Evolutionary conservation across 2,888 invertebrate species (phyloP).

Genomic region (Erebia aethiops): DNA sequence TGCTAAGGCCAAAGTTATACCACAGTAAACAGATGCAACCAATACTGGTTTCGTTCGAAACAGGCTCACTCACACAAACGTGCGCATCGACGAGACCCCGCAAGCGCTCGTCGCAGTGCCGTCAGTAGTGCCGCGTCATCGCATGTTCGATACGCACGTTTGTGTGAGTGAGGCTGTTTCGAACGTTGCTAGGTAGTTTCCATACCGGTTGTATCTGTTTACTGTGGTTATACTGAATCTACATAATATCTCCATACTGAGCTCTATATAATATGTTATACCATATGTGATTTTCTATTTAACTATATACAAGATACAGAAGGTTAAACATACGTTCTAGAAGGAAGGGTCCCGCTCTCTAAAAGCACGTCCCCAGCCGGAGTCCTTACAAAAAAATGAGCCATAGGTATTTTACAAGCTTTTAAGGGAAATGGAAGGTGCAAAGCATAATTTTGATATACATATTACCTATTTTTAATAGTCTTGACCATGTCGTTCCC

Average conservation of each 20-base stretch:
- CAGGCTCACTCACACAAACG: too few species aligned
- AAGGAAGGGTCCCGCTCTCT: conserved; percentile 63
- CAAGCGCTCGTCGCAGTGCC: too few species aligned
- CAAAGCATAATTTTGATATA: background rate
- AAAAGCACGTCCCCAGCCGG: conserved; percentile 79
- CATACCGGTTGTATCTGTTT: too few species aligned
- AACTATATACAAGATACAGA: conserved; percentile 5
- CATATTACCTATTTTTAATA: background rate
- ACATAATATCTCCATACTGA: background rate
- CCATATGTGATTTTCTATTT: conserved; percentile 1
- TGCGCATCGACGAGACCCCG: too few species aligned
- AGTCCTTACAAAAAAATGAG: conserved; percentile 67
- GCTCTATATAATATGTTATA: background rate
- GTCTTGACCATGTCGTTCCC: background rate
- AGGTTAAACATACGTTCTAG: conserved; percentile 65
- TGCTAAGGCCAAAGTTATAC: background rate
- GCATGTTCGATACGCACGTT: too few species aligned
- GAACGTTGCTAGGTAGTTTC: too few species aligned
- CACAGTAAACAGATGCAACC: too few species aligned
- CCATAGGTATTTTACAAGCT: conserved; percentile 49
- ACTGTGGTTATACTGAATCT: background rate
- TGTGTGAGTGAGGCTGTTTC: too few species aligned
- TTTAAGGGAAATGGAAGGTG: background rate
- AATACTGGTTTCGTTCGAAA: too few species aligned
- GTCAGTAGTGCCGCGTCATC: too few species aligned